Evolutionary conservation across 2,797 vertebrate genomes (phyloP), one percentile per base, ranked within the genome.

Genomic region (Ispidina picta): DNA sequence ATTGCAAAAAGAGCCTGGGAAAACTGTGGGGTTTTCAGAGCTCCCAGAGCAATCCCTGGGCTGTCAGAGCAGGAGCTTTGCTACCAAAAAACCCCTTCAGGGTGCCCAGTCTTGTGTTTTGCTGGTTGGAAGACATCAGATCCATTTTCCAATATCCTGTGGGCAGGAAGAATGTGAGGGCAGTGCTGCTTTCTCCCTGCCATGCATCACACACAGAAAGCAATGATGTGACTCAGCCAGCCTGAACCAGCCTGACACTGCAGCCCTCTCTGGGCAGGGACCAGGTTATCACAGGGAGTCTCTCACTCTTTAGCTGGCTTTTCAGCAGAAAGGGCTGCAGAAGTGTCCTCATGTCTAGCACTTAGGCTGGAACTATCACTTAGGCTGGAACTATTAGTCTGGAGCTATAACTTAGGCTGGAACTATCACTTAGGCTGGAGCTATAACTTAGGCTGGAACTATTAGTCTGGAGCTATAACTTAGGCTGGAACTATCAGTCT

Each of bases 171-270:
- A 94, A 92, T 86, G 72, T 86, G 80, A 75, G 78, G 29, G 69
- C 91, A 71, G 86, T 92, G 81, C 72, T 85, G 90, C 93, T 94
- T 83, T 91, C 85, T 92, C 86, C 78, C 88, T 87, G 88, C 81
- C 83, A 77, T 72, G 91, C 75, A 93, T 96, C 92, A 89, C 5
- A 12, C 80, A 94, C 52, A 83, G 44, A 94, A 93, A 88, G 69
- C 95, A 90, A 83, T 49, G 90, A 85, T 92, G 72, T 95, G 95
- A 96, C 91, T 96, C 91, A 95, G 94, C 89, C 94, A 94, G 75
- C 78, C 83, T 66, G 90, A 96, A 77, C 4, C 6, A 91, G 66
- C 55, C 69, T 87, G 88, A 78, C 81, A 74, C 89, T 90, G 94
- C 3, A 0, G 92, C 58, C 77, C 77, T 93, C 80, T 92, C 91